Evolutionary conservation across 92 coral and sea anemone genomes (phyloP).

Genomic region (Diadumene lineata): DNA sequence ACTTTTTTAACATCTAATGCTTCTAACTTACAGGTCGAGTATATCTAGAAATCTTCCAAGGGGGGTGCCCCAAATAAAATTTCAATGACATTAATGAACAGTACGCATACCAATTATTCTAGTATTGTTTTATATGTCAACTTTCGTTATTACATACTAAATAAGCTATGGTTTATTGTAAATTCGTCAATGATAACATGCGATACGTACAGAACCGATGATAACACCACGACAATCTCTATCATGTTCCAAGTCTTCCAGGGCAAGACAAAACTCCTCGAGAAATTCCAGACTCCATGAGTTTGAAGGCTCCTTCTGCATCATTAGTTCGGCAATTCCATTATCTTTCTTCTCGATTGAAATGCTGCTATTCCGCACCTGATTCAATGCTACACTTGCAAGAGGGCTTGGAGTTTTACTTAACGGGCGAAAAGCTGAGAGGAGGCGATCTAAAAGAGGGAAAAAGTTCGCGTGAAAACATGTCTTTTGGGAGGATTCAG

Average conservation of each 20-base stretch:
- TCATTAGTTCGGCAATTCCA: conserved; percentile 47
- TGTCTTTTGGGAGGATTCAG: background rate
- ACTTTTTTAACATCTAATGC: no score
- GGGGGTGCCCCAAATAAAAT: no score
- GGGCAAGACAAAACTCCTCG: conserved; percentile 52
- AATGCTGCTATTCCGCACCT: conserved; percentile 23
- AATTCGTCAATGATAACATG: no score
- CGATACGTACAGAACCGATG: conserved; percentile 59
- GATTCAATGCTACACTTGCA: conserved; percentile 6
- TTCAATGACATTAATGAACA: no score
- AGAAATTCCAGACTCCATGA: conserved; percentile 59
- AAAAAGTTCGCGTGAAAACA: background rate
- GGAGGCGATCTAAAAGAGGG: conserved; percentile 9
- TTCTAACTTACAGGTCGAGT: no score
- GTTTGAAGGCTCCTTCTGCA: conserved; percentile 70
- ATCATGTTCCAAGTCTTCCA: conserved; percentile 63
- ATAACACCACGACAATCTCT: conserved; percentile 61
- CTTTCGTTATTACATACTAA: no score
- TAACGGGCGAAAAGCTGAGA: conserved; percentile 6
- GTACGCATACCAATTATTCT: no score
- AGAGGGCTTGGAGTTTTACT: conserved; percentile 6
- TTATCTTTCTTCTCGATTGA: conserved; percentile 45
- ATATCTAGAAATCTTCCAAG: no score
- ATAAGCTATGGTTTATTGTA: no score
- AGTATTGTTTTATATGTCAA: no score